Evolutionary conservation across 2,797 vertebrate species (phyloP).

Genomic region (Limnodromus scolopaceus): DNA sequence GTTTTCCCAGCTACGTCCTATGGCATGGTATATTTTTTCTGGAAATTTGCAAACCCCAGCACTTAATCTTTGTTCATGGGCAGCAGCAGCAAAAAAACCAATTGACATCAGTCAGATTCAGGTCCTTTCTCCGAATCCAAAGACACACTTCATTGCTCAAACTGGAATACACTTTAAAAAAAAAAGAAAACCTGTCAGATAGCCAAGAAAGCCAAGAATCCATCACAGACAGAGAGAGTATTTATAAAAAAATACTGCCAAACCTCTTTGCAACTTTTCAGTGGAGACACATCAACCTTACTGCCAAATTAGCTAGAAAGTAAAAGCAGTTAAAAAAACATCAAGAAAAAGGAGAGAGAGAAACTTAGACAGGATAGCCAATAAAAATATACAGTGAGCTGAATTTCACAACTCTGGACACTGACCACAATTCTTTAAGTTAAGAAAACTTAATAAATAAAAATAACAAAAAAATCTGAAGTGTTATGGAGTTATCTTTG

Average conservation of each 20-base stretch:
- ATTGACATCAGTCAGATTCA: neutral
- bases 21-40: neutral
- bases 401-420: neutral
- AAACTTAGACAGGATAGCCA: neutral
- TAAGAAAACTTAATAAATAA: conserved; percentile 16
- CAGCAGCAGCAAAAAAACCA: neutral
- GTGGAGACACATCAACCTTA: neutral
- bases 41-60: neutral
- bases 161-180: neutral
- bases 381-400: neutral
- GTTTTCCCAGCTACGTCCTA: neutral
- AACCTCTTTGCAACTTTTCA: neutral
- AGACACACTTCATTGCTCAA: conserved; percentile 23
- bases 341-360: neutral
- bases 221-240: conserved; percentile 9
- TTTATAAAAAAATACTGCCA: neutral
- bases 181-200: neutral
- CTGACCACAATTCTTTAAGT: neutral
- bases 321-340: neutral
- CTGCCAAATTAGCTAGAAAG: conserved; percentile 10
- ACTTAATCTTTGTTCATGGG: neutral
- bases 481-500: conserved; percentile 16
- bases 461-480: conserved; percentile 28
- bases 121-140: neutral
- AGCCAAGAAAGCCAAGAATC: conserved; percentile 27